phyloP scores from a whole-genome alignment of 2,888 invertebrate species.

The Tetranychus truncatus region DNA sequence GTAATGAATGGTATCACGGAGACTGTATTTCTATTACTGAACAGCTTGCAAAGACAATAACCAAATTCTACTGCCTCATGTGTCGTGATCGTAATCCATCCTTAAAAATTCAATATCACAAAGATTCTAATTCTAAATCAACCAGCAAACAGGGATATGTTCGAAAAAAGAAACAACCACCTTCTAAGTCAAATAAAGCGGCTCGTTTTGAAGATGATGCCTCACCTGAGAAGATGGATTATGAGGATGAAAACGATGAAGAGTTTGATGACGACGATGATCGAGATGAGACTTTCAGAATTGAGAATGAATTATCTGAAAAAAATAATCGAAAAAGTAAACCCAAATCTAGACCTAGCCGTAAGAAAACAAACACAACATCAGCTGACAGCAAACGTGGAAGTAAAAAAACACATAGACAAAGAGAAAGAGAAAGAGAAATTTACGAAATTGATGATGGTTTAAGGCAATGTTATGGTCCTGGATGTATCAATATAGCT shows the following conservation, averaged over 20 bases:
- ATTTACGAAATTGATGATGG: conserved; percentile 20
- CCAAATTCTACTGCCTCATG: conserved; percentile 64
- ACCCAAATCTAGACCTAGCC: background rate
- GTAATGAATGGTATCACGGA: conserved; percentile 97
- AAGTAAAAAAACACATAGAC: conserved; percentile 1
- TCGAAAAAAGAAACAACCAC: background rate
- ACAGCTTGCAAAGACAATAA: conserved; percentile 74
- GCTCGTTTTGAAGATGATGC: conserved; percentile 2
- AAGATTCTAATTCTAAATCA: conserved; percentile 26
- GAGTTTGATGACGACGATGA: conserved; percentile 5
- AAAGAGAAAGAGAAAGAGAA: conserved; percentile 11
- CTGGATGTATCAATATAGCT: conserved; percentile 60
- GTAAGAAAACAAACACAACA: background rate
- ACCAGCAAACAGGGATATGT: background rate
- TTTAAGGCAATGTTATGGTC: conserved; percentile 64
- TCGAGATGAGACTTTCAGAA: conserved; percentile 2
- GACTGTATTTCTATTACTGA: conserved; percentile 90
- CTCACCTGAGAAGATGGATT: background rate
- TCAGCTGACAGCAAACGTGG: background rate
- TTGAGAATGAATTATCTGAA: conserved; percentile 13
- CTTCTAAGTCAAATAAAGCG: background rate
- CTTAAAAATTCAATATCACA: conserved; percentile 38
- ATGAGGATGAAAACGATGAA: conserved; percentile 3
- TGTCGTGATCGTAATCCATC: conserved; percentile 55
- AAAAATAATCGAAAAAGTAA: background rate